Conservation (phyloP, 1,140 invertebrate genomes). For the Drosophila sechellia region DNA sequence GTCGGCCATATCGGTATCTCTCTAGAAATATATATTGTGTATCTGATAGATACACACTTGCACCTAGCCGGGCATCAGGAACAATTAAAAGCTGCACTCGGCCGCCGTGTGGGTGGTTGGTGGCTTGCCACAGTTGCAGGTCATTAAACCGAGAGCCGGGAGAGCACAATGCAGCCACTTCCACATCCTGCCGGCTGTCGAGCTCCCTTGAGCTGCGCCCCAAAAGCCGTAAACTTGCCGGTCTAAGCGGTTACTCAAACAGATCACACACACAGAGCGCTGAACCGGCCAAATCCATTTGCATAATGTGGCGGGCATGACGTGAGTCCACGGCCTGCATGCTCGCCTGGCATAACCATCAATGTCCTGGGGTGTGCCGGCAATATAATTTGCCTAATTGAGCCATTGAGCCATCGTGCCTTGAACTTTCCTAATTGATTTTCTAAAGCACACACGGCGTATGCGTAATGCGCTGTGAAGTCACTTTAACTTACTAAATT, state of each 20-base stretch:
- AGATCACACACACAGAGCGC: slow-evolving; percentile 15
- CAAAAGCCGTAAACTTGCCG: slow-evolving; percentile 39
- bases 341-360: slow-evolving; percentile 65
- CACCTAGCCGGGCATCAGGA: slow-evolving; percentile 7
- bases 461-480: slow-evolving; percentile 59
- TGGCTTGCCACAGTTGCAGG: slow-evolving; percentile 53
- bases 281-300: slow-evolving; percentile 56
- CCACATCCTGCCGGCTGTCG: slow-evolving; percentile 25
- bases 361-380: slow-evolving; percentile 64
- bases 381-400: slow-evolving; percentile 68
- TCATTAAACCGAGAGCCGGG: slow-evolving; percentile 54
- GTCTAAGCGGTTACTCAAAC: slow-evolving; percentile 53
- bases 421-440: slow-evolving; percentile 67
- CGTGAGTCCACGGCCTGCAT: slow-evolving; percentile 63
- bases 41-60: slow-evolving; percentile 50
- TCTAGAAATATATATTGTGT: slow-evolving; percentile 2
- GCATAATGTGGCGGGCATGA: slow-evolving; percentile 62
- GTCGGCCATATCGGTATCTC: slow-evolving; percentile 24
- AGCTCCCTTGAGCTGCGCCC: slow-evolving; percentile 51
- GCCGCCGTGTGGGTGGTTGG: slow-evolving; percentile 15
- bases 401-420: slow-evolving; percentile 56
- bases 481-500: slow-evolving; percentile 15
- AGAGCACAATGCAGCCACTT: slow-evolving; percentile 40
- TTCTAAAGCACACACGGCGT: slow-evolving; percentile 51
- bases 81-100: slow-evolving; percentile 51